Base-by-base conservation (phyloP, 1,140 invertebrate genomes). In the Anastrepha obliqua region DNA sequence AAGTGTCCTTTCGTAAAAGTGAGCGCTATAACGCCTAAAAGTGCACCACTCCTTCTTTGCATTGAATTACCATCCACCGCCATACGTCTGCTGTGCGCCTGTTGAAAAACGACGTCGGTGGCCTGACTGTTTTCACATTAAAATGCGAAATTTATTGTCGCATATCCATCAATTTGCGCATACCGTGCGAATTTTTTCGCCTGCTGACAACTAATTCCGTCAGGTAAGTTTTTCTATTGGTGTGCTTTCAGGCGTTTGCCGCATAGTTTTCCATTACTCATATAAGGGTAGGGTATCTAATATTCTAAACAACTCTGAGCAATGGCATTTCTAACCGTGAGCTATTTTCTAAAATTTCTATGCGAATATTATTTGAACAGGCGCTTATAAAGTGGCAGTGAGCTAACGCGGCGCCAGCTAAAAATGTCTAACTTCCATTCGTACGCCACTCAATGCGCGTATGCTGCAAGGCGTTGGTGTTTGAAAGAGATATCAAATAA, bases 91-190 rank as follows among this genome's bases (percentile, higher is more conserved):
- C 91, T 92, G 91, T 0, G 74, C 60, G 81, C 91, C 91, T 92
- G 89, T 44, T 90, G 64, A 65, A 90, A 91, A 90, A 87, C 88
- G 91, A 92, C 91, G 91, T 91, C 91, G 90, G 89, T 90, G 90
- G 90, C 91, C 90, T 92, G 91, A 92, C 91, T 92, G 91, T 91
- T 92, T 91, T 92, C 91, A 88, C 91, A 92, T 92, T 90, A 91
- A 92, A 92, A 89, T 90, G 88, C n/a, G 87, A 91, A 89, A 92
- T 92, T 92, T 92, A 92, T 92, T 88, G 86, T 90, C 59, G 85
- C 51, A 55, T n/a, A 81, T 81, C 17, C 44, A 58, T 81, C 74
- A 81, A 81, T 20, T 29, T 81, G 74, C 11, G 15, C 51, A 55
- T 51, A 81, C 74, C 13, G 51, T 81, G 47, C 51, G 51, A 42